phyloP scores from a whole-genome alignment of 2,113 vertebrate genomes.

The Sapayoa aenigma region DNA sequence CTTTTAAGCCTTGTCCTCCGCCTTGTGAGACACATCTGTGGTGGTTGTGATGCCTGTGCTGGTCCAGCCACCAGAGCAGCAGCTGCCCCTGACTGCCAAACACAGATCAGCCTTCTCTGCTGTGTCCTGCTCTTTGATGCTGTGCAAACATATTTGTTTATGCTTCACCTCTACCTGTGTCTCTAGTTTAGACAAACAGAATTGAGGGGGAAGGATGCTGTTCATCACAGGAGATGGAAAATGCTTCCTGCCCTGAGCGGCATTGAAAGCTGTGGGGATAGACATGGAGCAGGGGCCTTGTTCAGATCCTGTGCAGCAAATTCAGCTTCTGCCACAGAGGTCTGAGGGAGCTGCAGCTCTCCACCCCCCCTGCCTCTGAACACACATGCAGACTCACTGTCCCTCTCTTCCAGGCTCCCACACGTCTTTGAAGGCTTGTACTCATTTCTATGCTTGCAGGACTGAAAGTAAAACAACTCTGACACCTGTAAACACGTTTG shows the following conservation, averaged over 20 bases:
- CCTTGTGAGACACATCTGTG: no score
- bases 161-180: neutral
- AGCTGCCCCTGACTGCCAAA: neutral
- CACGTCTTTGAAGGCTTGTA: neutral
- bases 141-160: neutral
- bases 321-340: no score
- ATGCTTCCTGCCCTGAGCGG: neutral
- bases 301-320: neutral
- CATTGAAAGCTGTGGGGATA: neutral
- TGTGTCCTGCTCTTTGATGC: neutral
- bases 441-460: neutral
- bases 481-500: neutral
- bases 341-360: no score
- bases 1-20: neutral
- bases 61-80: neutral
- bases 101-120: neutral
- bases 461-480: neutral
- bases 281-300: neutral
- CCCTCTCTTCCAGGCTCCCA: neutral
- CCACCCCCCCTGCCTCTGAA: no score
- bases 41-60: neutral
- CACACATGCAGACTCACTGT: accelerated
- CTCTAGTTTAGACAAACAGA: neutral
- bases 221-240: neutral
- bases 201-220: neutral